These are phyloP conservation scores for Odontamblyopus lacepedii DNA, from an alignment of 2,797 vertebrate genomes.

Conservation along the genomic window DNA sequence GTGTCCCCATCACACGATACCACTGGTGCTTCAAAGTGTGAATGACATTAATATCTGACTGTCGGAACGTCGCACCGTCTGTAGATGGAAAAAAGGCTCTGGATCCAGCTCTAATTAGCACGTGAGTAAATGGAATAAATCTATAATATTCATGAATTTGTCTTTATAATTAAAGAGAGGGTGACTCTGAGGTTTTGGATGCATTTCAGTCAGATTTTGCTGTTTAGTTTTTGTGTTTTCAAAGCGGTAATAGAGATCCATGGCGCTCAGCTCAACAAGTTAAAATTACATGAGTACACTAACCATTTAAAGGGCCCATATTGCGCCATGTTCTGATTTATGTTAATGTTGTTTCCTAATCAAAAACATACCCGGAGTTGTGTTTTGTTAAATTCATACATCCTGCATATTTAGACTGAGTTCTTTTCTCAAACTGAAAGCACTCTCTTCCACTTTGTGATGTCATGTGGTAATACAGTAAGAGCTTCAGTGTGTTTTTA, in stretches of 20 bases:
- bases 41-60: slow-evolving; percentile 68
- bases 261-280: background rate
- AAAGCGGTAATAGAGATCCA: background rate
- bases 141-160: slow-evolving; percentile 74
- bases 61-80: slow-evolving; percentile 57
- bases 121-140: slow-evolving; percentile 72
- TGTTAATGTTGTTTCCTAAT: too few species aligned
- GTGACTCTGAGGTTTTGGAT: slow-evolving; percentile 3
- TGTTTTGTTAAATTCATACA: too few species aligned
- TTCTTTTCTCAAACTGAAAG: too few species aligned
- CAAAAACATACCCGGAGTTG: too few species aligned
- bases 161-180: slow-evolving; percentile 70
- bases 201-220: slow-evolving; percentile 6
- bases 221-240: slow-evolving; percentile 1
- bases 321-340: too few species aligned
- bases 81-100: slow-evolving; percentile 32
- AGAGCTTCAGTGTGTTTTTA: too few species aligned
- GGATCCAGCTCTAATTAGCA: slow-evolving; percentile 68
- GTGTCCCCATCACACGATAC: slow-evolving; percentile 73
- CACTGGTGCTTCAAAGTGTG: slow-evolving; percentile 68
- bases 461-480: too few species aligned
- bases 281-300: background rate
- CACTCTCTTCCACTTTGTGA: too few species aligned
- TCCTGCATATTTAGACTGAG: too few species aligned
- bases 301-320: background rate